Conservation (phyloP, 2,888 invertebrate species). For the Trimorus sp. region DNA sequence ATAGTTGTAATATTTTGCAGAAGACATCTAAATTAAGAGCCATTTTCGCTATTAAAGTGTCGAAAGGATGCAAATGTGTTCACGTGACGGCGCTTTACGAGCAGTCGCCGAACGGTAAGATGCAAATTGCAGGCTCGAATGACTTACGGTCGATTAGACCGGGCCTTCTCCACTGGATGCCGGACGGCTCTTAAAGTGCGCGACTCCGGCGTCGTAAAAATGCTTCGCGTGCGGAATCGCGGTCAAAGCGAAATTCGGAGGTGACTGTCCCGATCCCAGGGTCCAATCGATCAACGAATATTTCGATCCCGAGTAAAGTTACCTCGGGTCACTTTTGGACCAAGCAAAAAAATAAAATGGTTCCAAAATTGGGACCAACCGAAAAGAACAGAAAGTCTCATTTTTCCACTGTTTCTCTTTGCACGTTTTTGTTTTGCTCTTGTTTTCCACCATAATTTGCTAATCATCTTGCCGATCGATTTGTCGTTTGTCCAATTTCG, state of each 20-base stretch:
- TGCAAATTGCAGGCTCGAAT: slow-evolving; percentile 23
- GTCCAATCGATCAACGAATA: slow-evolving; percentile 40
- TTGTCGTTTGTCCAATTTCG: slow-evolving; percentile 55
- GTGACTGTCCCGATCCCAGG: slow-evolving; percentile 35
- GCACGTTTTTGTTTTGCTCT: background rate
- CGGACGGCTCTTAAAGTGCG: slow-evolving; percentile 20
- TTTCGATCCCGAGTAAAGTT: slow-evolving; percentile 11
- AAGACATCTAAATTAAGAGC: slow-evolving; percentile 8
- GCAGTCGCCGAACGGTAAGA: slow-evolving; percentile 17
- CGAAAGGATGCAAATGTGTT: slow-evolving; percentile 27
- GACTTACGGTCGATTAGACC: slow-evolving; percentile 14
- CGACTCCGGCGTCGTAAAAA: slow-evolving; percentile 17
- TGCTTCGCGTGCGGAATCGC: slow-evolving; percentile 37
- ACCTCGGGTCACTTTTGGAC: no score
- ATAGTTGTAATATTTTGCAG: background rate
- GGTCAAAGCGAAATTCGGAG: slow-evolving; percentile 34
- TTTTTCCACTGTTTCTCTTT: no score
- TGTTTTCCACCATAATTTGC: slow-evolving; percentile 23
- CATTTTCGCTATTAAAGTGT: slow-evolving; percentile 21
- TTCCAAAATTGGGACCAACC: no score
- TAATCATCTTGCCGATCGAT: slow-evolving; percentile 15
- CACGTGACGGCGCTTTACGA: slow-evolving; percentile 15
- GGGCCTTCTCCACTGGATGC: slow-evolving; percentile 36
- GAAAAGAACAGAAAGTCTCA: no score
- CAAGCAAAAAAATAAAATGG: no score